Evolutionary conservation across 2,888 invertebrate genomes (phyloP).

Genomic region (Teinopalpus imperialis): DNA sequence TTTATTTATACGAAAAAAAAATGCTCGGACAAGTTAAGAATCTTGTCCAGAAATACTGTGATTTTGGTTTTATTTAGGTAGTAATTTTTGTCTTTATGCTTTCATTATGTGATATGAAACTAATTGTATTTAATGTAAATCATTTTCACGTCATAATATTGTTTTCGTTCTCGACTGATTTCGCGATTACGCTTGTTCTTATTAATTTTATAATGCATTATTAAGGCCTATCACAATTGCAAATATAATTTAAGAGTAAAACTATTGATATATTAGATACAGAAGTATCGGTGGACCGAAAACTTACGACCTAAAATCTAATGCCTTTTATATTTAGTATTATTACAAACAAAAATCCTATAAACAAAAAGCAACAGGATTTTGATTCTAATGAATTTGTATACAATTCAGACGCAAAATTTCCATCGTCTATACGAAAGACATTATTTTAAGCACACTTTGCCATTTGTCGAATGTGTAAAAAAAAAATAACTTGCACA

Average conservation of each 20-base stretch:
- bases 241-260: slow-evolving; percentile 24
- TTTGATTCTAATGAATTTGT: slow-evolving; percentile 14
- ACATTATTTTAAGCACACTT: slow-evolving; percentile 42
- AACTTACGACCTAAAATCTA: slow-evolving; percentile 16
- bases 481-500: slow-evolving; percentile 43
- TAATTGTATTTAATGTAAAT: slow-evolving; percentile 49
- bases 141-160: slow-evolving; percentile 37
- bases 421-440: slow-evolving; percentile 28
- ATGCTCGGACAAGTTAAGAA: slow-evolving; percentile 67
- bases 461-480: slow-evolving; percentile 57
- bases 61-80: slow-evolving; percentile 78
- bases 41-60: slow-evolving; percentile 76
- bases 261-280: slow-evolving; percentile 17
- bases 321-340: slow-evolving; percentile 18
- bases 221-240: slow-evolving; percentile 24
- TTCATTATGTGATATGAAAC: slow-evolving; percentile 75
- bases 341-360: slow-evolving; percentile 11
- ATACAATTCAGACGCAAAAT: slow-evolving; percentile 10
- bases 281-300: slow-evolving; percentile 13
- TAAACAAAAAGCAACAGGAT: slow-evolving; percentile 1
- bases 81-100: slow-evolving; percentile 71
- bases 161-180: slow-evolving; percentile 39
- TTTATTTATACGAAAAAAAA: slow-evolving; percentile 72
- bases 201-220: slow-evolving; percentile 31
- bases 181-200: slow-evolving; percentile 32